Evolutionary conservation across 2,888 invertebrate genomes (phyloP).

Genomic region (Apomyelois bistriatella): DNA sequence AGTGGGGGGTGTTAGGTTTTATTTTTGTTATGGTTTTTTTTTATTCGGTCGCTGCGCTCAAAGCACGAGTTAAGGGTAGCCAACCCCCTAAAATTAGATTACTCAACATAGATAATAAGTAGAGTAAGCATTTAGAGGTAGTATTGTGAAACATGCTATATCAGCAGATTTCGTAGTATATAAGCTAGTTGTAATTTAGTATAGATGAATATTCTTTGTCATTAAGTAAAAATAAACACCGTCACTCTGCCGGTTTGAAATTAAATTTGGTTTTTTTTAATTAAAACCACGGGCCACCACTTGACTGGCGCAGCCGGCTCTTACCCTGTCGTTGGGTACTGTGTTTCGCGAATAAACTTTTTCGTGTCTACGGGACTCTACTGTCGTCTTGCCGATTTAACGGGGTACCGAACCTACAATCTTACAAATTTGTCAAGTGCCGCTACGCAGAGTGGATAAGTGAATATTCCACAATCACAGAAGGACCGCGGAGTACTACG

Average conservation of each 20-base stretch:
- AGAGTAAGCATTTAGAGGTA: neutral
- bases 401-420: neutral
- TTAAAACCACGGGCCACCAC: neutral
- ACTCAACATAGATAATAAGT: neutral
- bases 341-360: neutral
- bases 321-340: neutral
- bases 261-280: neutral
- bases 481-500: slow-evolving; percentile 15
- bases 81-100: neutral
- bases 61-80: slow-evolving; percentile 1
- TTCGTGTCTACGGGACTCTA: neutral
- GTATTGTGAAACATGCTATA: neutral
- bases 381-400: neutral
- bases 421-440: neutral
- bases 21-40: too few species aligned
- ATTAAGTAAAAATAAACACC: too few species aligned
- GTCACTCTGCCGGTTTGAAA: neutral
- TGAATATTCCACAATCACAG: neutral
- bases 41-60: too few species aligned
- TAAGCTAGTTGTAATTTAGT: neutral
- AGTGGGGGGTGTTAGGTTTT: too few species aligned
- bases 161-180: neutral
- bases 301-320: neutral
- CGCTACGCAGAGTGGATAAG: neutral
- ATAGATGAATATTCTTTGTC: neutral